Percentiles rank a stretch among this genome's conserved stretches.
These are phyloP conservation scores for Lutjanus campechanus DNA, from an alignment of 2,797 vertebrate species.

Conservation along the genomic window DNA sequence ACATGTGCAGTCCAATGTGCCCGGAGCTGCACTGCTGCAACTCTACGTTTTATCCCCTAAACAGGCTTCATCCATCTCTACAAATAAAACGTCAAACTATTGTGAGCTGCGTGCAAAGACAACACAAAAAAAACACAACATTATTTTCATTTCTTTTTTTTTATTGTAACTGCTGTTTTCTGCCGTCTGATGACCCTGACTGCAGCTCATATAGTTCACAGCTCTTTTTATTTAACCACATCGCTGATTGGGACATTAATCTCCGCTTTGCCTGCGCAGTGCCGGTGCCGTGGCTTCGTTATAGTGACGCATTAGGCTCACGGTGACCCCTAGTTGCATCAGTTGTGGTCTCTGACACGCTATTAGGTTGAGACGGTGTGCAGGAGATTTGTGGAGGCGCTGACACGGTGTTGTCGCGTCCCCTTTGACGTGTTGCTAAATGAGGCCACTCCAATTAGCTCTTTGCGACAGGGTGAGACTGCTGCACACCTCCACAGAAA, in stretches of 20 bases:
- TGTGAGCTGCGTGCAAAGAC: background rate
- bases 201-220: conserved; percentile 28
- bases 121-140: background rate
- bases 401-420: conserved; percentile 82
- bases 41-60: conserved; percentile 11
- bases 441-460: conserved; percentile 87
- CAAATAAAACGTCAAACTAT: conserved; percentile 19
- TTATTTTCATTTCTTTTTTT: background rate
- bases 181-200: conserved; percentile 26
- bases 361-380: conserved; percentile 75
- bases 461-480: conserved; percentile 69
- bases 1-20: background rate
- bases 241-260: conserved; percentile 78
- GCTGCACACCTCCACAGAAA: conserved; percentile 64
- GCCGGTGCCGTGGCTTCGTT: conserved; percentile 70
- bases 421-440: conserved; percentile 84
- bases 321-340: conserved; percentile 81
- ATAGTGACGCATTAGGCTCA: conserved; percentile 82
- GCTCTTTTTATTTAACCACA: conserved; percentile 64
- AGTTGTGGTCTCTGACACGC: conserved; percentile 81
- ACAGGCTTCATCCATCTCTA: conserved; percentile 20
- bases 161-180: background rate
- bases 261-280: conserved; percentile 44
- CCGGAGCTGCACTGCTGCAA: conserved; percentile 4
- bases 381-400: conserved; percentile 86